Conservation (phyloP, 2,888 invertebrate species). For the Mythimna ferrago region DNA sequence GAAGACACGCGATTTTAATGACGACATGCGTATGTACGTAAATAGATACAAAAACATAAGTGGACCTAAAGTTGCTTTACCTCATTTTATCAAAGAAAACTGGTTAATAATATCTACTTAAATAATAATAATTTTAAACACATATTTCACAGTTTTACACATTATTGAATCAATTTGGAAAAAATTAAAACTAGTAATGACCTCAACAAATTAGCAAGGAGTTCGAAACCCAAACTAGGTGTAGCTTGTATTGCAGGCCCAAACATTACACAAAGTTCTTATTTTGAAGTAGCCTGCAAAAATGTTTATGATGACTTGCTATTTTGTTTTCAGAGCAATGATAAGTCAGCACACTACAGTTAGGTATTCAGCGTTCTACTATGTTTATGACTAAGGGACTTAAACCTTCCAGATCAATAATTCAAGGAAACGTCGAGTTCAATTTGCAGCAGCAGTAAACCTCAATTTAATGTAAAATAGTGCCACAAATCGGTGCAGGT, state of each 20-base stretch:
- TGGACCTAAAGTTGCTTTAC: neutral
- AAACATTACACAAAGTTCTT: too few species aligned
- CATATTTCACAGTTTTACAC: too few species aligned
- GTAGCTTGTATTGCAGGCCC: too few species aligned
- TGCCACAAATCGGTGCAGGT: slow-evolving; percentile 73
- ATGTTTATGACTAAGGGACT: slow-evolving; percentile 9
- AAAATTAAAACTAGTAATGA: too few species aligned
- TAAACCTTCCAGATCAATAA: slow-evolving; percentile 46
- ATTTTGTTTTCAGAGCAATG: neutral
- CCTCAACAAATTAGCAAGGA: too few species aligned
- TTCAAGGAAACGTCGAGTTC: slow-evolving; percentile 43
- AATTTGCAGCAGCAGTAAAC: slow-evolving; percentile 60
- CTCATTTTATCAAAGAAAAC: too few species aligned
- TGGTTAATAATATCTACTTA: too few species aligned
- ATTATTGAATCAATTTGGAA: too few species aligned
- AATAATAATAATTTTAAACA: too few species aligned
- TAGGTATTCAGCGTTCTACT: neutral
- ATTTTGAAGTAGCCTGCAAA: too few species aligned
- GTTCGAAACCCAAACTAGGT: too few species aligned
- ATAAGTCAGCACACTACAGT: neutral
- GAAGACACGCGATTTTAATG: slow-evolving; percentile 13
- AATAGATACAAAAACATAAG: too few species aligned
- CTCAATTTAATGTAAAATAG: slow-evolving; percentile 71
- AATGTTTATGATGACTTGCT: neutral
- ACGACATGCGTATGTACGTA: neutral